These are phyloP conservation scores for Aphidius ervi DNA, from an alignment of 1,140 invertebrate genomes.

Conservation along the genomic window DNA sequence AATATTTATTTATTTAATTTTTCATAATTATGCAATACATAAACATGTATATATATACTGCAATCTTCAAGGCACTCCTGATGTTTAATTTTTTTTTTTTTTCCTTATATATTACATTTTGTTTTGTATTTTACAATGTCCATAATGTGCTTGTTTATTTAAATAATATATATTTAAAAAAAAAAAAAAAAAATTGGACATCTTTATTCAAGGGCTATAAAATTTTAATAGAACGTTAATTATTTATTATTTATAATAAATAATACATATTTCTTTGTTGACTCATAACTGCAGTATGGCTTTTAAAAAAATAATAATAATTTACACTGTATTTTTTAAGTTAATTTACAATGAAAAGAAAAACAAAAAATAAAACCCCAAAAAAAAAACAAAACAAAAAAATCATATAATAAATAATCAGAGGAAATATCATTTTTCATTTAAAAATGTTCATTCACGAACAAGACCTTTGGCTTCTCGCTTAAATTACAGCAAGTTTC, in stretches of 20 bases:
- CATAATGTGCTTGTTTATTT: no score
- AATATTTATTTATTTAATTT: conserved; percentile 30
- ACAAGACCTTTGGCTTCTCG: conserved; percentile 50
- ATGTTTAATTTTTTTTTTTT: conserved; percentile 26
- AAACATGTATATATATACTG: conserved; percentile 35
- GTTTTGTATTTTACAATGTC: background rate
- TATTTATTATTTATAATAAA: no score
- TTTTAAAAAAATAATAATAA: conserved; percentile 1
- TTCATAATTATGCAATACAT: conserved; percentile 21
- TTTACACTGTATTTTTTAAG: background rate
- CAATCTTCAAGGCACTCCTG: conserved; percentile 49
- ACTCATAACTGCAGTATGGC: no score
- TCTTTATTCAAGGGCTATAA: no score
- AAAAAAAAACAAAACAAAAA: background rate
- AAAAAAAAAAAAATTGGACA: no score
- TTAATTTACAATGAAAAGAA: background rate
- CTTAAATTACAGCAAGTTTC: conserved; percentile 51
- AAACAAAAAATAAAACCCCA: background rate
- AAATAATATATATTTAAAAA: no score
- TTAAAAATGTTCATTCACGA: background rate
- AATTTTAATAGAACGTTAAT: no score
- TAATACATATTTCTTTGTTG: no score
- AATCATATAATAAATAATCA: background rate
- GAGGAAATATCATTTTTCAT: background rate
- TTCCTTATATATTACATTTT: background rate